Percentiles rank a stretch among this genome's conserved stretches.
These are phyloP conservation scores for Ondatra zibethicus DNA, from an alignment of 2,113 vertebrate species.

Conservation along the genomic window DNA sequence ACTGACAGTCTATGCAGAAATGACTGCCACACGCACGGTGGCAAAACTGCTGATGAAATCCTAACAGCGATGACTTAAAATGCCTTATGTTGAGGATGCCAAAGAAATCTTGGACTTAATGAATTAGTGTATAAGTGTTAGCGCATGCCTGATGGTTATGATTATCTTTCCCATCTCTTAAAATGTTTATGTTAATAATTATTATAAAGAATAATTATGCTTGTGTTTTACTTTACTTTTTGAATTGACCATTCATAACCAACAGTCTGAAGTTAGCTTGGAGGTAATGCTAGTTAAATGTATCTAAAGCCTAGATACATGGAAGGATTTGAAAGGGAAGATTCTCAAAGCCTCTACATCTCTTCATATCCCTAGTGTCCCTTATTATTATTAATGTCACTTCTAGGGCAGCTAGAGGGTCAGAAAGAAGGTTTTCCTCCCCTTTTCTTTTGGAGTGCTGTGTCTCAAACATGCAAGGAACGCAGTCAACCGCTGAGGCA, in stretches of 20 bases:
- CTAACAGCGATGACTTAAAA: neutral
- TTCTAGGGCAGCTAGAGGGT: neutral
- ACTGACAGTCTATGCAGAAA: neutral
- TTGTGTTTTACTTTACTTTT: neutral
- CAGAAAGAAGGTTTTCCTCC: neutral
- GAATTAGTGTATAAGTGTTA: neutral
- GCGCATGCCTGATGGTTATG: neutral
- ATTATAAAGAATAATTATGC: neutral
- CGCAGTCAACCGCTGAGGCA: neutral
- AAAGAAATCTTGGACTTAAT: neutral
- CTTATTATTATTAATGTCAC: neutral
- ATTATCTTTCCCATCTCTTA: neutral
- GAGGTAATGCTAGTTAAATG: neutral
- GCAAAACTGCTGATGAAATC: neutral
- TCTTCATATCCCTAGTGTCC: neutral
- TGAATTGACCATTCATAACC: slow-evolving; percentile 27
- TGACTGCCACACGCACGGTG: neutral
- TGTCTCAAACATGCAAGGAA: neutral
- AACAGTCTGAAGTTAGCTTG: slow-evolving; percentile 14
- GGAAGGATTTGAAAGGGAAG: neutral
- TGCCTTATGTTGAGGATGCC: neutral
- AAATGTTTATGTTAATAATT: neutral
- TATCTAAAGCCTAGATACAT: neutral
- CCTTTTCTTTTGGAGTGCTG: neutral
- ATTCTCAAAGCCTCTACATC: neutral